These are phyloP conservation scores for Drosophila sucinea DNA, from an alignment of 1,140 invertebrate species.

Conservation along the genomic window DNA sequence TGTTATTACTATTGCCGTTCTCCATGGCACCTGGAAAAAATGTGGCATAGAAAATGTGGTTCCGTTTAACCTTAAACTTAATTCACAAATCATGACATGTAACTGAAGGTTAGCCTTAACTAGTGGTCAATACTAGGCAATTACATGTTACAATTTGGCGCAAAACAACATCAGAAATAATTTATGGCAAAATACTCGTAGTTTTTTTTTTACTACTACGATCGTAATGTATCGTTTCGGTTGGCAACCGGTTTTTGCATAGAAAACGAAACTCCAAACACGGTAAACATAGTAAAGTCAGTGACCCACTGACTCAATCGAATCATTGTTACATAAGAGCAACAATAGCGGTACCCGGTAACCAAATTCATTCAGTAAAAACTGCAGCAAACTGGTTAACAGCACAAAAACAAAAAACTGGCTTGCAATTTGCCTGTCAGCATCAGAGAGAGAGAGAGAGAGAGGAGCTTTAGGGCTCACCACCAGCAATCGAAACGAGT, in stretches of 20 bases:
- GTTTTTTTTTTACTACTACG: neutral
- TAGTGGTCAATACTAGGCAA: conserved; percentile 62
- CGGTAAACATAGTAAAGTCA: conserved; percentile 42
- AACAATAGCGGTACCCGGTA: conserved; percentile 22
- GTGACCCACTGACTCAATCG: conserved; percentile 71
- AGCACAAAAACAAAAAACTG: conserved; percentile 16
- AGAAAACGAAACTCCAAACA: conserved; percentile 9
- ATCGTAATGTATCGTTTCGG: neutral
- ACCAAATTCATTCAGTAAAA: conserved; percentile 58
- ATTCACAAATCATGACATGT: conserved; percentile 5
- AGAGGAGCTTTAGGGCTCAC: conserved; percentile 24
- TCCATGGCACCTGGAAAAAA: conserved; percentile 55
- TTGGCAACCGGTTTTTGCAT: conserved; percentile 31
- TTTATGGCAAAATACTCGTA: neutral
- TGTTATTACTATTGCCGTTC: conserved; percentile 20
- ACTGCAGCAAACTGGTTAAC: conserved; percentile 58
- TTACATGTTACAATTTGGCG: conserved; percentile 3
- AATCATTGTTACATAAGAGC: conserved; percentile 62
- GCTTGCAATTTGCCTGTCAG: conserved; percentile 34
- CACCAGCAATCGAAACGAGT: conserved; percentile 51
- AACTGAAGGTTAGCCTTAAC: conserved; percentile 53
- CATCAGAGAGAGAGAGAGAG: neutral
- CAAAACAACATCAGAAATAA: neutral
- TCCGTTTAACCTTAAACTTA: conserved; percentile 48
- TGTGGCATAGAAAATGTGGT: conserved; percentile 33